Conservation (phyloP, 1,140 invertebrate genomes). For the Platorchestia sp. region DNA sequence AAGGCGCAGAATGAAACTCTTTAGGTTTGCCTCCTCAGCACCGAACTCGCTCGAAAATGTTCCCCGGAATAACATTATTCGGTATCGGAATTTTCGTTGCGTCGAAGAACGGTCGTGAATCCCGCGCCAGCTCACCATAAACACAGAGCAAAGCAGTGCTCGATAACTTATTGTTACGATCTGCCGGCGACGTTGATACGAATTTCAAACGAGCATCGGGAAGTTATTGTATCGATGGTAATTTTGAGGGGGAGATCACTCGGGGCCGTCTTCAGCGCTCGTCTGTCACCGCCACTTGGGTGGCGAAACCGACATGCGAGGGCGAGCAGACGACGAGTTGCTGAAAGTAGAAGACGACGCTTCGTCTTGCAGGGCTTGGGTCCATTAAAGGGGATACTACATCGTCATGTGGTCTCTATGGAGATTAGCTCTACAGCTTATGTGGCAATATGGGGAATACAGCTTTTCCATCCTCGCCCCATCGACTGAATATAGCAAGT, state of each 20-base stretch:
- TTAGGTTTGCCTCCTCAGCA: neutral
- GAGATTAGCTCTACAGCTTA: too few species aligned
- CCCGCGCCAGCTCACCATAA: neutral
- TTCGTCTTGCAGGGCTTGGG: neutral
- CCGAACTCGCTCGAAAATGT: neutral
- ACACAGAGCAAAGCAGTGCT: neutral
- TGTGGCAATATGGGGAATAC: too few species aligned
- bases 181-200: conserved; percentile 29
- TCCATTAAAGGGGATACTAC: too few species aligned
- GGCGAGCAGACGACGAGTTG: neutral
- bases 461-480: too few species aligned
- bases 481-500: too few species aligned
- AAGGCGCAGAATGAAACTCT: neutral
- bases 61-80: neutral
- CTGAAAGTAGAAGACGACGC: neutral
- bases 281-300: neutral
- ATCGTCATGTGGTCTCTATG: too few species aligned
- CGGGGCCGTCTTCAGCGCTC: neutral
- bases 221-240: conserved; percentile 4
- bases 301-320: neutral
- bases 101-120: neutral
- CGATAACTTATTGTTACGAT: conserved; percentile 37
- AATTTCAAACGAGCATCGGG: conserved; percentile 17
- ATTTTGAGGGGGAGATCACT: neutral
- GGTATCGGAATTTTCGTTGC: neutral